phyloP scores from a whole-genome alignment of 2,797 vertebrate genomes.

The Xenopus petersii region DNA sequence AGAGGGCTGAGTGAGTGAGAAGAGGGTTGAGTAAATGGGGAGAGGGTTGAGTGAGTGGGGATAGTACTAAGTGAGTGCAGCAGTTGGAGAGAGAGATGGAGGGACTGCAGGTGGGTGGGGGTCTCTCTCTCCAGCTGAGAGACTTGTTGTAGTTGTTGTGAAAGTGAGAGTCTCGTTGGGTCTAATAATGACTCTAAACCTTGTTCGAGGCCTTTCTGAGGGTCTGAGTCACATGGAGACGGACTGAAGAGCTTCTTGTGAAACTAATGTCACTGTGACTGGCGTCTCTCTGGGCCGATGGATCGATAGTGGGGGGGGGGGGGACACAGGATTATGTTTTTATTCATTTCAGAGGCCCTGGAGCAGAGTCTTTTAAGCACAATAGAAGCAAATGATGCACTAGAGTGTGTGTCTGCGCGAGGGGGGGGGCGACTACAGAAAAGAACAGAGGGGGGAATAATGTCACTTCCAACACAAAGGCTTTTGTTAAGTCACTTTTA shows the following conservation, averaged over 20 bases:
- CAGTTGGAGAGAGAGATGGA: not conserved
- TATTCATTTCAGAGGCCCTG: constrained; percentile 62
- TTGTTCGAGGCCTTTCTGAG: constrained; percentile 74
- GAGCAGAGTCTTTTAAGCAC: constrained; percentile 66
- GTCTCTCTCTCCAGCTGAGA: too few species aligned
- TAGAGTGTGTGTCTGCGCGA: constrained; percentile 38
- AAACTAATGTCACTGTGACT: constrained; percentile 78
- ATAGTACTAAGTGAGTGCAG: not conserved
- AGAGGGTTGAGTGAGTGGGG: not conserved
- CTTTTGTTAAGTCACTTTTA: not conserved
- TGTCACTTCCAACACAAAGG: not conserved
- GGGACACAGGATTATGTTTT: constrained; percentile 62
- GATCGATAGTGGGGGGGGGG: not conserved
- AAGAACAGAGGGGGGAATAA: not conserved
- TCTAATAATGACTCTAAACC: constrained; percentile 76
- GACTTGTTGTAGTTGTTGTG: too few species aligned
- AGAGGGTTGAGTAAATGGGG: too few species aligned
- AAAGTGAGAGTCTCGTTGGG: not conserved
- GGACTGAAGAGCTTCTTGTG: constrained; percentile 69
- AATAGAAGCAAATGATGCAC: constrained; percentile 68
- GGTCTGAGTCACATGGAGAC: constrained; percentile 74
- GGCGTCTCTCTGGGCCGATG: constrained; percentile 64
- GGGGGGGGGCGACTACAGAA: constrained; percentile 7
- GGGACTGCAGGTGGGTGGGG: not conserved
- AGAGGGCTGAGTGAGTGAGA: too few species aligned